phyloP scores from a whole-genome alignment of 92 coral and sea anemone genomes.

The Phenganax stokvisi region DNA sequence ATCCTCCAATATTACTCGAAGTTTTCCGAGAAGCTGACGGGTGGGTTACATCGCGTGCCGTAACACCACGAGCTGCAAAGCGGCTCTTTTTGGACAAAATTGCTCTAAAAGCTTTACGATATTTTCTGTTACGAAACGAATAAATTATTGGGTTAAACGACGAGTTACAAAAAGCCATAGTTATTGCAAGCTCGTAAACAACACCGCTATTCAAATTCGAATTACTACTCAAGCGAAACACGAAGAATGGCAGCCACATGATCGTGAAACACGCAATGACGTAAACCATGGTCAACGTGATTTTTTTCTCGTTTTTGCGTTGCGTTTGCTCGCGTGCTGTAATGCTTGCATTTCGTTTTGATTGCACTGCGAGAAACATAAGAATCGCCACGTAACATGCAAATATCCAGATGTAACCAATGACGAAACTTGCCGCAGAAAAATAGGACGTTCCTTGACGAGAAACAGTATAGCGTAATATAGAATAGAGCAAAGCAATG shows the following conservation, averaged over 20 bases:
- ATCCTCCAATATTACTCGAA: not conserved
- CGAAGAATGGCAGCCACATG: slow-evolving; percentile 70
- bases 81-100: not conserved
- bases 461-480: slow-evolving; percentile 51
- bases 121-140: slow-evolving; percentile 65
- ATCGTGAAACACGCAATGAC: slow-evolving; percentile 62
- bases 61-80: not conserved
- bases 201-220: slow-evolving; percentile 67
- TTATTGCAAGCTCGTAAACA: slow-evolving; percentile 63
- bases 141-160: slow-evolving; percentile 67
- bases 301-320: slow-evolving; percentile 50
- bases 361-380: slow-evolving; percentile 45
- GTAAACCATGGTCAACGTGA: slow-evolving; percentile 63
- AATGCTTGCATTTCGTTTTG: slow-evolving; percentile 8
- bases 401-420: slow-evolving; percentile 52
- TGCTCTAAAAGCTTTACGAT: slow-evolving; percentile 56
- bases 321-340: slow-evolving; percentile 10
- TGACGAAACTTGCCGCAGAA: slow-evolving; percentile 51
- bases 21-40: slow-evolving; percentile 2
- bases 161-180: slow-evolving; percentile 63
- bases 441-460: slow-evolving; percentile 58
- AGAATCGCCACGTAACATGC: slow-evolving; percentile 59
- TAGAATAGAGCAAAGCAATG: slow-evolving; percentile 50
- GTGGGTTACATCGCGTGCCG: not conserved
- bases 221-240: slow-evolving; percentile 55